These are phyloP conservation scores for Notothenia rossii DNA, from an alignment of 2,113 vertebrate genomes.

Conservation along the genomic window DNA sequence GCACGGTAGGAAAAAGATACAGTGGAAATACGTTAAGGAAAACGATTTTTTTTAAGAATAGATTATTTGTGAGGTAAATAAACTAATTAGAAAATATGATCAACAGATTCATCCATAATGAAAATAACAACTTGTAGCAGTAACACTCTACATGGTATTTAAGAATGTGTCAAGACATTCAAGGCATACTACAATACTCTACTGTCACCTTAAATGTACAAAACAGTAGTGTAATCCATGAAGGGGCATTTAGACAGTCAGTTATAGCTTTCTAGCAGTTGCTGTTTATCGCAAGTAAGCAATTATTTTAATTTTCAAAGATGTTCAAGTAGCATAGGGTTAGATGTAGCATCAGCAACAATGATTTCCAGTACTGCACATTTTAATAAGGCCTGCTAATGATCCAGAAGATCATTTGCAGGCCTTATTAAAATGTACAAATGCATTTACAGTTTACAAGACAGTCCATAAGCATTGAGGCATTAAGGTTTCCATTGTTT, in stretches of 20 bases:
- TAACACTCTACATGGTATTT: constrained; percentile 4
- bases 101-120: neutral
- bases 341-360: neutral
- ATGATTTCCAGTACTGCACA: constrained; percentile 30
- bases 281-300: constrained; percentile 22
- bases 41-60: neutral
- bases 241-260: constrained; percentile 23
- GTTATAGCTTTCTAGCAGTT: constrained; percentile 33
- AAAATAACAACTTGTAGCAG: too few relatives aligned
- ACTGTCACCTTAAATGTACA: constrained; percentile 35
- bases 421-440: constrained; percentile 34
- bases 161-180: constrained; percentile 34
- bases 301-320: constrained; percentile 26
- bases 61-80: neutral
- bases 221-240: constrained; percentile 35
- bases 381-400: too few relatives aligned
- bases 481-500: constrained; percentile 20
- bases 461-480: neutral
- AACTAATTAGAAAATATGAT: neutral
- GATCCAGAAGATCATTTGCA: constrained; percentile 30
- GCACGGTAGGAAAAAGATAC: constrained; percentile 9
- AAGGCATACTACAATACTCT: constrained; percentile 19
- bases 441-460: constrained; percentile 33
- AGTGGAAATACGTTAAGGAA: too few relatives aligned
- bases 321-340: neutral